Percentiles rank a stretch among this genome's conserved stretches.
These are phyloP conservation scores for Scytalopus superciliaris DNA, from an alignment of 2,113 vertebrate species.

Conservation along the genomic window DNA sequence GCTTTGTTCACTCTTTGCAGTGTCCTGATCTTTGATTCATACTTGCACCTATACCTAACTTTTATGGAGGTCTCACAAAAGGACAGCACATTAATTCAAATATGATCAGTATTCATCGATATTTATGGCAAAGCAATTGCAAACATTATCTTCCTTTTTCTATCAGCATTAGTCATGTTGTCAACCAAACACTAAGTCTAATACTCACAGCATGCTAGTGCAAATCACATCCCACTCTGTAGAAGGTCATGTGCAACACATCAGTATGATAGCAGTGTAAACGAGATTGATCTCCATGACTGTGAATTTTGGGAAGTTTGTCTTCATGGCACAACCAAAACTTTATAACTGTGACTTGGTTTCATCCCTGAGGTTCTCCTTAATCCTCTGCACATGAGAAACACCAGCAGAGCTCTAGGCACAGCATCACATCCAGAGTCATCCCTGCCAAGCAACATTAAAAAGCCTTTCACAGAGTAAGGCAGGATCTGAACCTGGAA, in stretches of 20 bases:
- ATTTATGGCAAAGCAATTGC: not conserved
- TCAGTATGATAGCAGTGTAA: not conserved
- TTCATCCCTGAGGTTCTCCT: not conserved
- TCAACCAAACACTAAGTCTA: not conserved
- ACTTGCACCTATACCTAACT: not conserved
- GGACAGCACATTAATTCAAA: not conserved
- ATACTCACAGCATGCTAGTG: not conserved
- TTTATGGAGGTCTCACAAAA: not conserved
- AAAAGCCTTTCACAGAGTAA: not conserved
- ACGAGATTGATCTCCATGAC: not conserved
- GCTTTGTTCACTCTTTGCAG: not conserved
- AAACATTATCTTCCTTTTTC: not conserved
- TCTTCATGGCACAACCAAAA: not conserved
- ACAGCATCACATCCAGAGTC: not conserved
- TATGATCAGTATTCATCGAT: not conserved
- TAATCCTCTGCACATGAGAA: not conserved
- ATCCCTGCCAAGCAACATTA: not conserved
- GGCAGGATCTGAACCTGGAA: not conserved
- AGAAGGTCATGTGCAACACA: not conserved
- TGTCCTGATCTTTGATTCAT: not conserved
- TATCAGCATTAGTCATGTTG: not conserved
- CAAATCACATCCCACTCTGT: not conserved
- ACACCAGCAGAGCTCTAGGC: not conserved
- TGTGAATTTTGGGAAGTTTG: not conserved
- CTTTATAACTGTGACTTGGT: not conserved